Base-by-base conservation (phyloP, 2,888 invertebrate genomes). In the Atrina japonica region DNA sequence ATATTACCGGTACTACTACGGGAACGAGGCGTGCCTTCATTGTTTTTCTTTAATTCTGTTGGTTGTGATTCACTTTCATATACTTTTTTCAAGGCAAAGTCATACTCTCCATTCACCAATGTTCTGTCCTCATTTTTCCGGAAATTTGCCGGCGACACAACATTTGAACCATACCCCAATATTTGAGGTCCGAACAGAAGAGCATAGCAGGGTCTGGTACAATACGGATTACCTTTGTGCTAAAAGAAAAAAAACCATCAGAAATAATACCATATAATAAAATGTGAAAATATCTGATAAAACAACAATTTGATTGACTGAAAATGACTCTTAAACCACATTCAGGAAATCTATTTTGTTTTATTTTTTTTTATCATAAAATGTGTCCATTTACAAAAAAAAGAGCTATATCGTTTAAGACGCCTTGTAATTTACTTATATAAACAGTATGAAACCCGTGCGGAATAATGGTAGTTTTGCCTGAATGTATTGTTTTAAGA, bases 181-280 rank as follows among this genome's bases (percentile, higher is more conserved):
- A 96, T 92, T 85, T 95, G 94, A 0, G 95, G 95, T 25, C 96
- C 96, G 89, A 95, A 96, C 30, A 96, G 91, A 16, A 95, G 95
- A 68, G 94, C 94, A 89, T 96, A 96, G 87, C 96, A 96, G 70
- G 96, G 96, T 69, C 95, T 94, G 91, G 95, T 94, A 85, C 96
- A 96, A 88, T 95, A 96, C 61, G 96, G 96, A 77, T 94, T 94
- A 68, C 95, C 95, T 92, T 95, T 95, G 90, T 95, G 95, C 94
- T 94, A 87, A 29, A 86, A 82, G 50, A 14, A 21, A 73, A 66
- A 64, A 64, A 41, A 66, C 47, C 27, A 35, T 35, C n/a, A n/a
- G n/a, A n/a, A n/a, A n/a, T n/a, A n/a, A n/a, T n/a, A n/a, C n/a
- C n/a, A n/a, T n/a, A n/a, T n/a, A n/a, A n/a, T n/a, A n/a, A n/a